Evolutionary conservation across 2,113 vertebrate species (phyloP).

Genomic region (Macquaria ambigua): DNA sequence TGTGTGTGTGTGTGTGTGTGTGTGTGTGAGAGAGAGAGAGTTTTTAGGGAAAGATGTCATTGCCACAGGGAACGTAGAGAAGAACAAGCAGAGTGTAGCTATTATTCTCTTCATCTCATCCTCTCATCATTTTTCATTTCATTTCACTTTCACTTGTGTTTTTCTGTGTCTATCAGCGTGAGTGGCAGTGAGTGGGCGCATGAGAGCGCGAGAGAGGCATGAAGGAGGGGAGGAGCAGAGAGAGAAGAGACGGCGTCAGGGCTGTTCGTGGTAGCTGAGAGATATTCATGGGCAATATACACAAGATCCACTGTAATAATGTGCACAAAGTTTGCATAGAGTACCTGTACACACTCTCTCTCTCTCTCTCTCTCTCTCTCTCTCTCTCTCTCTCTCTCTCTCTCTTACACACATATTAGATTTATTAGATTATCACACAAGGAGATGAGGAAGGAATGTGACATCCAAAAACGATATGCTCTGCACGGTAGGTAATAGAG

Average conservation of each 20-base stretch:
- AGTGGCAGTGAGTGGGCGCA: slow-evolving; percentile 65
- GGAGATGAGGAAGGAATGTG: slow-evolving; percentile 33
- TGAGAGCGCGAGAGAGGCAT: slow-evolving; percentile 35
- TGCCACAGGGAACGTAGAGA: not conserved
- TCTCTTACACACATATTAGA: slow-evolving; percentile 13
- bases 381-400: too few species aligned
- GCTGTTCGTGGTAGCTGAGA: slow-evolving; percentile 20
- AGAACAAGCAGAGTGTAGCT: slow-evolving; percentile 4
- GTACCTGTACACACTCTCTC: not conserved
- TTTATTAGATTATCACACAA: slow-evolving; percentile 31
- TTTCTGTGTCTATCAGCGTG: slow-evolving; percentile 54
- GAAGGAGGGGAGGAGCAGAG: slow-evolving; percentile 44
- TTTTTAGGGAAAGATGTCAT: slow-evolving; percentile 17
- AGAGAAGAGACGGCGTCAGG: slow-evolving; percentile 20
- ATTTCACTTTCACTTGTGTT: slow-evolving; percentile 64
- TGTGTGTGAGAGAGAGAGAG: not conserved
- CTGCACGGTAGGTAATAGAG: slow-evolving; percentile 18
- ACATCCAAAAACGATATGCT: slow-evolving; percentile 36
- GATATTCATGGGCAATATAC: slow-evolving; percentile 35
- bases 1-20: not conserved
- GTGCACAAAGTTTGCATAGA: slow-evolving; percentile 38
- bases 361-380: too few species aligned
- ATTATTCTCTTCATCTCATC: slow-evolving; percentile 48
- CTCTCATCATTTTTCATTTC: slow-evolving; percentile 52
- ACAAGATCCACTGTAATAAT: slow-evolving; percentile 18